Conservation (phyloP, 1,140 invertebrate species). For the Triops cancriformis region DNA sequence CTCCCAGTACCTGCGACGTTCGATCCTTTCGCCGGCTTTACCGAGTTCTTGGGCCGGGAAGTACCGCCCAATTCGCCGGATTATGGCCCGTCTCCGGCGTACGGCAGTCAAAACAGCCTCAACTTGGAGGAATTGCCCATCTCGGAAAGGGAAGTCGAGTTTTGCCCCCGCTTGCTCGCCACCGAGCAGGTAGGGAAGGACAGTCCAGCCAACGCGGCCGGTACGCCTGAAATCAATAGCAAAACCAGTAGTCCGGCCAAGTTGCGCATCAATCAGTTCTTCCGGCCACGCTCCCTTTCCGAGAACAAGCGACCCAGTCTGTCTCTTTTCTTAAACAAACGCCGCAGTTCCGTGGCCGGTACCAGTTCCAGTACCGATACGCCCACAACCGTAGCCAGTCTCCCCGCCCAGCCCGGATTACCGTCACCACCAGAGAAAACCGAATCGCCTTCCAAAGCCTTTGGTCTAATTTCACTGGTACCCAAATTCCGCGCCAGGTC, state of each 20-base stretch:
- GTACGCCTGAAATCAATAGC: not conserved
- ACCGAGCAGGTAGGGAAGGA: not conserved
- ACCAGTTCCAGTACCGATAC: not conserved
- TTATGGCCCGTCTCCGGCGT: not conserved
- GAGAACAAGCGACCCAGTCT: not conserved
- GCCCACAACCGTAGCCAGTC: not conserved
- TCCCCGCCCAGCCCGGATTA: not conserved
- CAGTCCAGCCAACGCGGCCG: not conserved
- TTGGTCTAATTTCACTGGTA: not conserved
- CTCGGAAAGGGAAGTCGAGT: not conserved
- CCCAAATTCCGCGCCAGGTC: not conserved
- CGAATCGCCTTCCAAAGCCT: not conserved
- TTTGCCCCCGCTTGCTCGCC: not conserved
- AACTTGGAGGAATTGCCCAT: not conserved
- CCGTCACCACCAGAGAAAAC: not conserved
- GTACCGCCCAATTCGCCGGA: not conserved
- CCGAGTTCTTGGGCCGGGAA: not conserved
- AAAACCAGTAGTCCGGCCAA: not conserved
- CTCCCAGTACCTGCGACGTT: not conserved
- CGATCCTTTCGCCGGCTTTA: not conserved
- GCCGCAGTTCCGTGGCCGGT: not conserved
- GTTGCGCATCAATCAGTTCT: not conserved
- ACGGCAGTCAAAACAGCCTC: conserved; percentile 9
- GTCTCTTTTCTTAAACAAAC: not conserved
- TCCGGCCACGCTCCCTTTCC: not conserved